A percentile compares a stretch with the other conserved stretches of the same genome.
Evolutionary conservation across 92 coral and sea anemone genomes (phyloP).

Genomic region (Nematostella vectensis): DNA sequence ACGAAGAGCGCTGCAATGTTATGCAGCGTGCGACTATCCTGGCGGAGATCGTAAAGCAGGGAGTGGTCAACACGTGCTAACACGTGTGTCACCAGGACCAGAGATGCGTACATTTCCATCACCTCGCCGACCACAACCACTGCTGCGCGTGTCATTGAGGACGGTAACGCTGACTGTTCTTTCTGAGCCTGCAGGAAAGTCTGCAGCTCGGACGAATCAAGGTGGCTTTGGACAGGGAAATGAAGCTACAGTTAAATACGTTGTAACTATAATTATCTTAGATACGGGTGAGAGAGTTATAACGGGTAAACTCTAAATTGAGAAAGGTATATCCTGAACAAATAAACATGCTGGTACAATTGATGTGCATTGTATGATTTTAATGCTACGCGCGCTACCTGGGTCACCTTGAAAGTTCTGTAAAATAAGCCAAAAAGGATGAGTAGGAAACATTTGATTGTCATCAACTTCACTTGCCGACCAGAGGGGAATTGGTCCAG

Average conservation of each 20-base stretch:
- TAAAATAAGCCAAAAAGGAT: no score
- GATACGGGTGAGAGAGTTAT: no score
- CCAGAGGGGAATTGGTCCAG: no score
- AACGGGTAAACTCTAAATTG: no score
- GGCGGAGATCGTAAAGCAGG: constrained; percentile 51
- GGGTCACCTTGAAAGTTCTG: no score
- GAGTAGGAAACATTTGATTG: no score
- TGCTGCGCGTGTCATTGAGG: constrained; percentile 28
- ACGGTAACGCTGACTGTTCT: neutral
- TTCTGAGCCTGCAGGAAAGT: constrained; percentile 23
- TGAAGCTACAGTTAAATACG: neutral
- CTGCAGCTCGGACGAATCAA: constrained; percentile 57
- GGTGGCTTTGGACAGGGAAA: constrained; percentile 36
- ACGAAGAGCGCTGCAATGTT: constrained; percentile 41
- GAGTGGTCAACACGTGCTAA: constrained; percentile 52
- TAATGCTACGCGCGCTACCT: no score
- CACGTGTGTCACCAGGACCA: constrained; percentile 22
- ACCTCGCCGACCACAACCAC: constrained; percentile 55
- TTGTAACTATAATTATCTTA: neutral
- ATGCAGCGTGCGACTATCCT: constrained; percentile 50
- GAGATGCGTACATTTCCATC: constrained; percentile 50
- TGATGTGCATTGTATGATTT: no score
- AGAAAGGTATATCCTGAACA: no score
- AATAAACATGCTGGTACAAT: no score
- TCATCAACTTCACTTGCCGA: no score